Percentiles rank a stretch among this genome's conserved stretches.
phyloP scores from a whole-genome alignment of 2,113 vertebrate species.

The Ameiurus melas region DNA sequence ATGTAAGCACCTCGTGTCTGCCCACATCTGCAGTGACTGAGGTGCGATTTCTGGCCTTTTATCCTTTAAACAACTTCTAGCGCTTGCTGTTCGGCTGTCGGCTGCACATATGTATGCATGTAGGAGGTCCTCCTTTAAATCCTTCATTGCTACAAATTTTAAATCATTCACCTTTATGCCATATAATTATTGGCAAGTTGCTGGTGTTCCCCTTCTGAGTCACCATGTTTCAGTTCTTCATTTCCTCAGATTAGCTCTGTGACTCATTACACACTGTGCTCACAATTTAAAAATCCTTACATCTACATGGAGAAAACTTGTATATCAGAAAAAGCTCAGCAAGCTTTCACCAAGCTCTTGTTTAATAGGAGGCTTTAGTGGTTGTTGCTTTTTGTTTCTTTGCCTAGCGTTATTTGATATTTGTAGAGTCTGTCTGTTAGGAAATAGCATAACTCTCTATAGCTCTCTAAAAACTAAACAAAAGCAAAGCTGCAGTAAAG shows the following conservation, averaged over 20 bases:
- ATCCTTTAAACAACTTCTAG: neutral
- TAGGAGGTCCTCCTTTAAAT: neutral
- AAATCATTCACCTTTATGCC: slow-evolving; percentile 27
- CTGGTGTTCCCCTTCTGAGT: slow-evolving; percentile 50
- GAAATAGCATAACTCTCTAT: neutral
- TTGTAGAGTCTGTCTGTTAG: neutral
- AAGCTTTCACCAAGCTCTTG: neutral
- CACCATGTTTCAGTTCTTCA: slow-evolving; percentile 47
- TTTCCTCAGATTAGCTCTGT: slow-evolving; percentile 49
- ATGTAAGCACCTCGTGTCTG: neutral
- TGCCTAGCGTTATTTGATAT: neutral
- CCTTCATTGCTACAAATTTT: neutral
- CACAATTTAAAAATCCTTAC: slow-evolving; percentile 15
- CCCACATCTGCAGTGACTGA: neutral
- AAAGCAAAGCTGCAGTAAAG: neutral
- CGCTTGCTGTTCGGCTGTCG: neutral
- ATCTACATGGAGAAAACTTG: neutral
- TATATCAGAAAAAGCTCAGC: neutral
- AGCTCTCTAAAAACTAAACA: neutral
- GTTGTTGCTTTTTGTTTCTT: neutral
- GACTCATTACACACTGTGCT: slow-evolving; percentile 15
- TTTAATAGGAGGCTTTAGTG: neutral
- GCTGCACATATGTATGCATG: neutral
- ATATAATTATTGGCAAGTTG: slow-evolving; percentile 34
- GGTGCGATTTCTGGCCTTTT: neutral